phyloP scores from a whole-genome alignment of 2,797 vertebrate genomes.

The Karalla daura region DNA sequence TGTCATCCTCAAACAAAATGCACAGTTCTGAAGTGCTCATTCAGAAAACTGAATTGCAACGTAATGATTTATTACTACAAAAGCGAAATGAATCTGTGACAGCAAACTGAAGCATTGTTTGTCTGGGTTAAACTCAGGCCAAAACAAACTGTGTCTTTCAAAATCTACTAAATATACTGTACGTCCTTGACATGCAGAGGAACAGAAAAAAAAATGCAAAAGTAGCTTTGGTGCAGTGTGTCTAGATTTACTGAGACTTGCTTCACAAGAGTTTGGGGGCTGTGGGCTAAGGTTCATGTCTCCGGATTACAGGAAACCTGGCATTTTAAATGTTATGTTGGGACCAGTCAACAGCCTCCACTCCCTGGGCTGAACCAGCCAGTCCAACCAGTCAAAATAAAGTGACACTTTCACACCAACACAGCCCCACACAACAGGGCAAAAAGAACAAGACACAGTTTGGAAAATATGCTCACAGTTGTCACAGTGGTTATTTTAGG shows the following conservation, averaged over 20 bases:
- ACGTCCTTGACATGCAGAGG: not conserved
- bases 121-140: not conserved
- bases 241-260: too few relatives aligned
- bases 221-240: too few relatives aligned
- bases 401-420: too few relatives aligned
- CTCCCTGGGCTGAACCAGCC: too few relatives aligned
- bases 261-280: too few relatives aligned
- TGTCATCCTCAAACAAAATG: not conserved
- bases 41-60: not conserved
- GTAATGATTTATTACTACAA: not conserved
- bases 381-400: too few relatives aligned
- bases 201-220: not conserved
- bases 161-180: too few relatives aligned
- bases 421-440: not conserved
- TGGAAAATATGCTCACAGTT: not conserved
- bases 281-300: not conserved
- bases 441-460: not conserved
- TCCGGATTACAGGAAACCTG: not conserved
- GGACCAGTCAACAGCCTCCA: not conserved
- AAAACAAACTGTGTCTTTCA: not conserved
- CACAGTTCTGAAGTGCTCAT: too few relatives aligned
- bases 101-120: not conserved
- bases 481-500: not conserved
- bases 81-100: not conserved
- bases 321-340: slow-evolving; percentile 7